Evolutionary conservation across 2,113 vertebrate genomes (phyloP).

Genomic region (Sialia sialis): DNA sequence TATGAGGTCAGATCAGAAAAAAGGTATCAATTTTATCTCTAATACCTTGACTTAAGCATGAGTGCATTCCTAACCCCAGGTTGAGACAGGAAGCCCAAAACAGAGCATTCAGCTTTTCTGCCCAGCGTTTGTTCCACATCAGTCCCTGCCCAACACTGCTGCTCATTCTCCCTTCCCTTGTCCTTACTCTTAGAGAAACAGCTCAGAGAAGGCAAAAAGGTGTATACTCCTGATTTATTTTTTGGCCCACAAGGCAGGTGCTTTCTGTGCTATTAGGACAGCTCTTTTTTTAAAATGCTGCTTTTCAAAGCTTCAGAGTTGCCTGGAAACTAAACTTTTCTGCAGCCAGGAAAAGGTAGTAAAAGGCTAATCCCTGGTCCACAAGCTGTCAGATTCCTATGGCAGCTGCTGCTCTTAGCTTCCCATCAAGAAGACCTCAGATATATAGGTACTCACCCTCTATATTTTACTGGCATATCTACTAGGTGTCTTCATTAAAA

Average conservation of each 20-base stretch:
- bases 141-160: rapidly evolving
- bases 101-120: neutral
- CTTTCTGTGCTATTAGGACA: neutral
- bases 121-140: neutral
- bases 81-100: rapidly evolving
- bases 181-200: neutral
- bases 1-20: neutral
- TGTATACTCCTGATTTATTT: neutral
- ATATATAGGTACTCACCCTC: neutral
- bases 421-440: neutral
- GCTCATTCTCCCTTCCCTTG: neutral
- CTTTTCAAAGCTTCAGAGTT: neutral
- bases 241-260: neutral
- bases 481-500: neutral
- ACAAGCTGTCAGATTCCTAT: neutral
- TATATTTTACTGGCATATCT: neutral
- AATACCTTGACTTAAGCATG: neutral
- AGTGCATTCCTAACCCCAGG: neutral
- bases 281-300: neutral
- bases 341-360: neutral
- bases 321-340: neutral
- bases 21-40: neutral
- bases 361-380: neutral
- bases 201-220: neutral
- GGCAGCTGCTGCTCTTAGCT: conserved; percentile 10